Base-by-base conservation (phyloP, 2,888 invertebrate genomes). In the Thera britannica region DNA sequence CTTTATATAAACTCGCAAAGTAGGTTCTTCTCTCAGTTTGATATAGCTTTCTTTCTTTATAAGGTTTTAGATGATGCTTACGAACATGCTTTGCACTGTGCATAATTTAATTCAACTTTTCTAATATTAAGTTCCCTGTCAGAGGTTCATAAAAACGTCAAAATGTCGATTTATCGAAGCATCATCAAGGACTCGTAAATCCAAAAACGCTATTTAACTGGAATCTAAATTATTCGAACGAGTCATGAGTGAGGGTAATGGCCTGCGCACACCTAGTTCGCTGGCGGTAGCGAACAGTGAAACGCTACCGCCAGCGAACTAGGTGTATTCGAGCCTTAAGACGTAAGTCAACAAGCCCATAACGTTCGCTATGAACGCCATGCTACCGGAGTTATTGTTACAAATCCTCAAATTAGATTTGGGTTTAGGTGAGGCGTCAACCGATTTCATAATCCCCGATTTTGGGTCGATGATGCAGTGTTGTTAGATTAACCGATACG, bases 341-440 rank as follows among this genome's bases (percentile, higher is more conserved):
- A 6, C 67, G 35, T 69, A 71, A 60, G 58, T 68, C 67, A 69
- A 71, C 68, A 63, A 62, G 51, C 52, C 23, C 11, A 49, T 55
- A 52, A 58, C 38, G 23, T 56, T 52, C 57, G 52, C 56, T 41
- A 38, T 58, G 58, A 61, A 58, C 64, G 68, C 65, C 58, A 65
- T 52, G 36, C 54, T 52, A 66, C 66, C 62, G 55, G 41, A 73
- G 73, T 77, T 75, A 72, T 75, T 72, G 72, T 72, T 72, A 74
- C 77, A 76, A 73, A 77, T 78, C 79, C 76, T 75, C 68, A 79
- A 81, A 82, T 82, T 80, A 80, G 79, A 81, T 82, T 81, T 77
- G 68, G 72, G 68, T 74, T 66, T 71, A 70, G 72, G 72, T 66
- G 69, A 61, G 61, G 72, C 78, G 76, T 77, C 76, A 73, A 76